These are phyloP conservation scores for Ophion obscuratus DNA, from an alignment of 2,888 invertebrate genomes.

Conservation along the genomic window DNA sequence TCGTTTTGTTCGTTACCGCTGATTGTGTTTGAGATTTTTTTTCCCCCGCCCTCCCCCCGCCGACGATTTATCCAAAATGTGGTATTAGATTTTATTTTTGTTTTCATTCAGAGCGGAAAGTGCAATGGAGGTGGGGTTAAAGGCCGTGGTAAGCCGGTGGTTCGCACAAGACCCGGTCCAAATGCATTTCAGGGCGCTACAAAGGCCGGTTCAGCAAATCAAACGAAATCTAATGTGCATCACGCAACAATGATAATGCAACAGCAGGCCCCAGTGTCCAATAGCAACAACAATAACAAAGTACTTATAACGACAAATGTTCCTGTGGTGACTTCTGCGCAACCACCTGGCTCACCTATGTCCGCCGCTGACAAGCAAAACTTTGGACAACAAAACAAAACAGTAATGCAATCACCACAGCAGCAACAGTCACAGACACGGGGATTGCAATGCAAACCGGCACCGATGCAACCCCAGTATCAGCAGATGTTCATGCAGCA, in stretches of 20 bases:
- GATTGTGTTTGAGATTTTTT: constrained; percentile 19
- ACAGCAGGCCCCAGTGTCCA: constrained; percentile 75
- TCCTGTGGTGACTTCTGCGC: constrained; percentile 77
- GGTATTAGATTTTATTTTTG: constrained; percentile 67
- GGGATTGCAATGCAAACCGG: constrained; percentile 76
- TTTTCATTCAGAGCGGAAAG: constrained; percentile 80
- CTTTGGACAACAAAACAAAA: constrained; percentile 83
- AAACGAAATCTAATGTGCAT: constrained; percentile 84
- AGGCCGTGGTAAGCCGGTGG: constrained; percentile 89
- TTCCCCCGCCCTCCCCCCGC: background rate
- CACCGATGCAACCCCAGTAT: constrained; percentile 72
- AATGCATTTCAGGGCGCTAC: constrained; percentile 83
- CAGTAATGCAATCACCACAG: constrained; percentile 83
- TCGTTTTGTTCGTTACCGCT: constrained; percentile 12
- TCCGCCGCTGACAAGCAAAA: constrained; percentile 86
- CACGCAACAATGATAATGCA: constrained; percentile 80
- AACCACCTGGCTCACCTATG: constrained; percentile 86
- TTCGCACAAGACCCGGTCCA: constrained; percentile 89
- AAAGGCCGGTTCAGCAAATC: constrained; percentile 91
- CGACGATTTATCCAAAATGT: constrained; percentile 40
- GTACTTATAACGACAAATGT: constrained; percentile 75
- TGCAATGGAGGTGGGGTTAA: constrained; percentile 85
- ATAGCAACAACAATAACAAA: constrained; percentile 74
- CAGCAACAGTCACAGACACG: constrained; percentile 81
- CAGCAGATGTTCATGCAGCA: constrained; percentile 75